Percentiles rank a stretch among this genome's conserved stretches.
These are phyloP conservation scores for Trididemnum nubilum DNA, from an alignment of 23 tunicate genomes.

Conservation along the genomic window DNA sequence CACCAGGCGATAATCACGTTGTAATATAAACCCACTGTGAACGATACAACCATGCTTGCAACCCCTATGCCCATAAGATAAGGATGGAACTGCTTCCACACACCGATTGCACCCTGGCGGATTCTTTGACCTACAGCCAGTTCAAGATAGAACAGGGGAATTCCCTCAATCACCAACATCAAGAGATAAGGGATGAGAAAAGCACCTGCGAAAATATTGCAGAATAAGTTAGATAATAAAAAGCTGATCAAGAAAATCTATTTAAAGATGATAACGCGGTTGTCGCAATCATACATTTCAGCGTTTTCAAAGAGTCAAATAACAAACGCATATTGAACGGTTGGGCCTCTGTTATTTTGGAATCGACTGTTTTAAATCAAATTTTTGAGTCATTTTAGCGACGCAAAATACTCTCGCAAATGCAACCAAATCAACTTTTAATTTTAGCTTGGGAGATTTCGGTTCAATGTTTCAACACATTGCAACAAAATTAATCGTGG, in stretches of 20 bases:
- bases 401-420: no score
- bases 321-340: no score
- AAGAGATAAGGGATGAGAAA: constrained; percentile 85
- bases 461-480: no score
- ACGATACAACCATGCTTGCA: constrained; percentile 94
- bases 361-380: no score
- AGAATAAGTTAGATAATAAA: neutral
- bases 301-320: no score
- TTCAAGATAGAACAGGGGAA: constrained; percentile 90
- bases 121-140: constrained; percentile 90
- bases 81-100: constrained; percentile 92
- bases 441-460: no score
- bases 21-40: constrained; percentile 94
- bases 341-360: no score
- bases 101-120: constrained; percentile 90
- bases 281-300: no score
- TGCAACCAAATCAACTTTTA: no score
- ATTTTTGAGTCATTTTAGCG: no score
- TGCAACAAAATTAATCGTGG: no score
- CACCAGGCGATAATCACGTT: constrained; percentile 98
- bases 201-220: constrained; percentile 57
- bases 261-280: neutral
- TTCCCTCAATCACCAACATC: constrained; percentile 87
- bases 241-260: no score
- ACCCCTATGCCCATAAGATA: constrained; percentile 92